Evolutionary conservation across 2,113 vertebrate genomes (phyloP).

Genomic region (Thomomys bottae): DNA sequence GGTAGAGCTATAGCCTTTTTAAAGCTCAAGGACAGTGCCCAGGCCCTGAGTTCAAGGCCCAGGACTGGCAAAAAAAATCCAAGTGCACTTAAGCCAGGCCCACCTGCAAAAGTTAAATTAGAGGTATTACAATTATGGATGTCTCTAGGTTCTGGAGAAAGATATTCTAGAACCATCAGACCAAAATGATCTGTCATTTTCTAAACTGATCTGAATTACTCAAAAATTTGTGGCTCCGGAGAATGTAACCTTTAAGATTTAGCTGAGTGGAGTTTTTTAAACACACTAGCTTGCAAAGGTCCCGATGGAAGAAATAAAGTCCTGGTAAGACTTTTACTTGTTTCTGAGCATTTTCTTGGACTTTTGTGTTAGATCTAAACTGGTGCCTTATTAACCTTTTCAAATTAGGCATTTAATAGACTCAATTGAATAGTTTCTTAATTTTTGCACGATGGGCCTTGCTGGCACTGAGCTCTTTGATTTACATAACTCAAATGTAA

Average conservation of each 20-base stretch:
- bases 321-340: slow-evolving; percentile 34
- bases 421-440: slow-evolving; percentile 53
- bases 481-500: slow-evolving; percentile 9
- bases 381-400: slow-evolving; percentile 60
- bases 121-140: not conserved
- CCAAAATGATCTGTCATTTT: not conserved
- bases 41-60: no score
- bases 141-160: slow-evolving; percentile 3
- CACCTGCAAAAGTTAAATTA: slow-evolving; percentile 3
- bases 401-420: slow-evolving; percentile 55
- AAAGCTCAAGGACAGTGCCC: no score
- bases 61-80: no score
- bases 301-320: slow-evolving; percentile 38
- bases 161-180: not conserved
- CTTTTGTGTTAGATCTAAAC: slow-evolving; percentile 30
- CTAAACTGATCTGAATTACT: not conserved
- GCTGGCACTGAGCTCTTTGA: slow-evolving; percentile 6
- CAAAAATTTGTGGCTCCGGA: slow-evolving; percentile 8
- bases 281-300: slow-evolving; percentile 37
- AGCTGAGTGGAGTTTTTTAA: slow-evolving; percentile 43
- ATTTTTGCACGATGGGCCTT: slow-evolving; percentile 58
- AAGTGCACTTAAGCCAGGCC: slow-evolving; percentile 4
- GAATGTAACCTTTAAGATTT: slow-evolving; percentile 45
- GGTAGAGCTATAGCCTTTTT: no score
- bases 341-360: slow-evolving; percentile 8